Evolutionary conservation across 2,113 vertebrate genomes (phyloP).

Genomic region (Pionites leucogaster): DNA sequence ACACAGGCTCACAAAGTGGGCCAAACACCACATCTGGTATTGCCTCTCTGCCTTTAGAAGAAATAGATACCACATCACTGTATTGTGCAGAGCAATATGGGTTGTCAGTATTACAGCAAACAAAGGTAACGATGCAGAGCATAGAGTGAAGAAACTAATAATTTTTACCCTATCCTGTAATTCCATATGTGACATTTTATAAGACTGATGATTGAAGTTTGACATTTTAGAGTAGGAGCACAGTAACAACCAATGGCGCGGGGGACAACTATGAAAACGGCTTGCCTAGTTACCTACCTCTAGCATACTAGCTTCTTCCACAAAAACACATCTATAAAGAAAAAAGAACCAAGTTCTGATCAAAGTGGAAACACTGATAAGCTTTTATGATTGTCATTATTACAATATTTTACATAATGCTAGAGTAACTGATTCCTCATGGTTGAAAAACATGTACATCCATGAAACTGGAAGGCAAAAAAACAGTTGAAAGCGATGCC

Average conservation of each 20-base stretch:
- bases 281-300: neutral
- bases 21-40: neutral
- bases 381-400: neutral
- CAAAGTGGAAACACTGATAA: neutral
- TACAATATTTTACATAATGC: neutral
- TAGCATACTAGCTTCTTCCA: neutral
- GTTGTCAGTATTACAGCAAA: neutral
- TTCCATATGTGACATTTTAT: accelerated
- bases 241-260: too few species aligned
- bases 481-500: neutral
- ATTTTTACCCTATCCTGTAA: neutral
- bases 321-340: neutral
- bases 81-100: accelerated
- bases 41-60: neutral
- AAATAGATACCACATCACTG: too few species aligned
- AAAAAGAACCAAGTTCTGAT: neutral
- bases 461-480: neutral
- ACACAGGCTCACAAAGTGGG: neutral
- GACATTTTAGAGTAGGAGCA: neutral
- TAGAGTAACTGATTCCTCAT: neutral
- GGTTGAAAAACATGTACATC: neutral
- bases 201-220: neutral
- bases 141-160: neutral
- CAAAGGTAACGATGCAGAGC: neutral
- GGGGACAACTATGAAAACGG: neutral